phyloP scores from a whole-genome alignment of 2,113 vertebrate genomes.

The Tursiops truncatus region DNA sequence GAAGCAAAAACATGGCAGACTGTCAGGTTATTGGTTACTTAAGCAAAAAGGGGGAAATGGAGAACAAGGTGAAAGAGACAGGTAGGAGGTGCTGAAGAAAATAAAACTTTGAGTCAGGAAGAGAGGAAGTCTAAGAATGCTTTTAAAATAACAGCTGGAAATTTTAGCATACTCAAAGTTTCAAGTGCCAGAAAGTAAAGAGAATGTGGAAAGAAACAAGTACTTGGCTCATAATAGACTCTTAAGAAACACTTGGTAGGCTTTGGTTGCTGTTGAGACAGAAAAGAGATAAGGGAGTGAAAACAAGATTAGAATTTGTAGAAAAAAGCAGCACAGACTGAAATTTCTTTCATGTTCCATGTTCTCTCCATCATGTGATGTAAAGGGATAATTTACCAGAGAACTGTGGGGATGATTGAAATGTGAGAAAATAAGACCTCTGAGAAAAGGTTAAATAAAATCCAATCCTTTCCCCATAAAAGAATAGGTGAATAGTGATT shows the following conservation, averaged over 20 bases:
- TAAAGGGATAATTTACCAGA: neutral
- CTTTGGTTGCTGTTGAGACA: constrained; percentile 6
- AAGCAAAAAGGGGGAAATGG: neutral
- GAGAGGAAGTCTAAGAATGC: constrained; percentile 44
- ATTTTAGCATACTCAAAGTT: constrained; percentile 22
- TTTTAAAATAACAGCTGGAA: constrained; percentile 42
- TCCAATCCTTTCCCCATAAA: neutral
- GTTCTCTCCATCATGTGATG: neutral
- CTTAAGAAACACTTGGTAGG: constrained; percentile 6
- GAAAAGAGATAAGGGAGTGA: neutral
- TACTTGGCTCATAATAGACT: neutral
- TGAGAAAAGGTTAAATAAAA: neutral
- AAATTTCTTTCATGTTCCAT: neutral
- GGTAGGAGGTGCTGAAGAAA: constrained; percentile 15
- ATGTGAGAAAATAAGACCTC: neutral
- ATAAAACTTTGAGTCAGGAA: neutral
- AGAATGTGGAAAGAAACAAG: constrained; percentile 5
- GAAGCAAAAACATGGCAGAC: neutral
- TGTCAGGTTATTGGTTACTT: neutral
- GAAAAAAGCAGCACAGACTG: neutral
- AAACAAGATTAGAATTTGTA: neutral
- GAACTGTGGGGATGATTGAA: neutral
- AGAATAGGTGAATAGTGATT: neutral
- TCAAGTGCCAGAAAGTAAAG: constrained; percentile 27
- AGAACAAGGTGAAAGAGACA: constrained; percentile 19